Conservation (phyloP, 2,888 invertebrate genomes). For the Parnassius smintheus region DNA sequence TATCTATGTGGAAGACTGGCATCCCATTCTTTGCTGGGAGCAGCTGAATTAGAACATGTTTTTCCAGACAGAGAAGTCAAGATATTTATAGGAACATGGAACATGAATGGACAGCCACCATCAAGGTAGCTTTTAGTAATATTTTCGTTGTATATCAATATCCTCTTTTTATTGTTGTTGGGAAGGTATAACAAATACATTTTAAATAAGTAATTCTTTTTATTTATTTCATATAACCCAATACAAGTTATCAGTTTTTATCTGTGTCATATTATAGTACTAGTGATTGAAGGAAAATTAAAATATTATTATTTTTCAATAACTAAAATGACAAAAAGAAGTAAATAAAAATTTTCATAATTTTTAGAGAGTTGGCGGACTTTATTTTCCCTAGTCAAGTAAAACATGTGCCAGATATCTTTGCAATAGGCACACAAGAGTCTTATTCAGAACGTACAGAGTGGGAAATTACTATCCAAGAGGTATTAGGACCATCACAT, state of each 20-base stretch:
- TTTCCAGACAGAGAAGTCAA: slow-evolving; percentile 92
- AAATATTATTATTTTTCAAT: neutral
- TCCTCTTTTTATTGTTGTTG: neutral
- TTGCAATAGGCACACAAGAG: slow-evolving; percentile 97
- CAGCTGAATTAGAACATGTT: slow-evolving; percentile 91
- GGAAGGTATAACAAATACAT: too few relatives aligned
- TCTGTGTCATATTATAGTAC: neutral
- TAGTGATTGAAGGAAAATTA: too few relatives aligned
- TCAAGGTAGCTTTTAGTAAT: slow-evolving; percentile 81
- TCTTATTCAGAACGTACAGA: slow-evolving; percentile 92
- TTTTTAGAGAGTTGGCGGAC: slow-evolving; percentile 89
- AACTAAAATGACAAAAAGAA: neutral
- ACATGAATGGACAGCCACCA: slow-evolving; percentile 95
- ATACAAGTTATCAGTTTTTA: neutral
- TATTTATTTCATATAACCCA: too few relatives aligned
- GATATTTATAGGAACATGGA: slow-evolving; percentile 97
- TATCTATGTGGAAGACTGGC: slow-evolving; percentile 90
- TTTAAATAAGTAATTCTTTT: too few relatives aligned
- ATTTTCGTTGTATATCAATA: neutral
- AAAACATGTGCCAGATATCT: slow-evolving; percentile 93
- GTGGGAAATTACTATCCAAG: slow-evolving; percentile 95
- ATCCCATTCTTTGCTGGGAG: slow-evolving; percentile 90
- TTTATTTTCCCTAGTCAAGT: slow-evolving; percentile 93
- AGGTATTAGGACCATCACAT: slow-evolving; percentile 96
- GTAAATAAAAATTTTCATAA: slow-evolving; percentile 8